Percentiles rank a stretch among this genome's conserved stretches.
Conservation (phyloP, 2,797 vertebrate species). For the Premnoplex brunnescens region DNA sequence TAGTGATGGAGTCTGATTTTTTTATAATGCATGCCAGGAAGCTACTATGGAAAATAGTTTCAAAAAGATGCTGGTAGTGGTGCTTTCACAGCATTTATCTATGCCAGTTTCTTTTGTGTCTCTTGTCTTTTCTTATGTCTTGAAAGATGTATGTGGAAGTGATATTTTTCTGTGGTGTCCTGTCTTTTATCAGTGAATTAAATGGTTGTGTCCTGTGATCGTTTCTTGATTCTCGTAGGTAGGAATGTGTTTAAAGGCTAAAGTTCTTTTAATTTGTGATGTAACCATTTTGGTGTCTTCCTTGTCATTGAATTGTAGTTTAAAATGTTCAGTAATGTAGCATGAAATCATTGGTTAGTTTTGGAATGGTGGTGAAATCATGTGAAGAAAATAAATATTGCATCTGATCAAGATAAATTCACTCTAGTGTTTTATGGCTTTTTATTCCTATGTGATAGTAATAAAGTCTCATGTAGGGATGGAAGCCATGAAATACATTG, state of each 20-base stretch:
- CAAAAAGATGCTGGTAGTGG: slow-evolving; percentile 48
- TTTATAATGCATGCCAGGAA: slow-evolving; percentile 25
- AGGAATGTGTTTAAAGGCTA: slow-evolving; percentile 74
- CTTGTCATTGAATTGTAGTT: slow-evolving; percentile 79
- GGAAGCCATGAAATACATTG: slow-evolving; percentile 99
- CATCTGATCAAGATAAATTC: slow-evolving; percentile 87
- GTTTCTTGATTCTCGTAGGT: slow-evolving; percentile 74
- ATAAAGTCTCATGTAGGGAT: slow-evolving; percentile 97
- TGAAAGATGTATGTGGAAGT: slow-evolving; percentile 78
- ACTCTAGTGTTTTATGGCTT: slow-evolving; percentile 99
- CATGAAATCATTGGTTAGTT: slow-evolving; percentile 83
- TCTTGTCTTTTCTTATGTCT: slow-evolving; percentile 76
- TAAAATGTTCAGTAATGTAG: slow-evolving; percentile 79
- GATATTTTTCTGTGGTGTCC: slow-evolving; percentile 76
- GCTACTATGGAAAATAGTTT: slow-evolving; percentile 3
- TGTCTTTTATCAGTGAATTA: slow-evolving; percentile 76
- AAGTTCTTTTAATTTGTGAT: slow-evolving; percentile 77
- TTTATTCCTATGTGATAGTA: slow-evolving; percentile 99
- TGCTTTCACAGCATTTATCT: slow-evolving; percentile 60
- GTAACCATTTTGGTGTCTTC: slow-evolving; percentile 77
- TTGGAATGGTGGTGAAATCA: slow-evolving; percentile 83
- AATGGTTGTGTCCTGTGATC: slow-evolving; percentile 76
- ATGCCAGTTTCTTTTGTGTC: slow-evolving; percentile 72
- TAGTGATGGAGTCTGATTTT: neutral
- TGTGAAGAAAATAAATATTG: slow-evolving; percentile 85